These are phyloP conservation scores for Dermochelys coriacea DNA, from an alignment of 2,797 vertebrate species.

Conservation along the genomic window DNA sequence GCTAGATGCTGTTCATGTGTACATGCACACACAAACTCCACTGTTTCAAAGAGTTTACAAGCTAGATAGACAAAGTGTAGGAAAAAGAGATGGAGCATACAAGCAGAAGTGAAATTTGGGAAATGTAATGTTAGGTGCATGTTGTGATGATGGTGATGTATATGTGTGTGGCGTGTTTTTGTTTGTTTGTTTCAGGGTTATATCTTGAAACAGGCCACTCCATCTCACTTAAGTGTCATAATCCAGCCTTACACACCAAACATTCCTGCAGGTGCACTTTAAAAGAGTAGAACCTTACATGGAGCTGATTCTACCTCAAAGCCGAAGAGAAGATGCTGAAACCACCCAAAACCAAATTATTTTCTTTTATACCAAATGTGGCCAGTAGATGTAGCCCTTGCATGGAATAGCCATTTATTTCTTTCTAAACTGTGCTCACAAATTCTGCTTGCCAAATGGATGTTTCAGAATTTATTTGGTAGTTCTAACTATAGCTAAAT, in stretches of 20 bases:
- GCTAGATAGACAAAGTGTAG: neutral
- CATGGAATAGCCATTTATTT: neutral
- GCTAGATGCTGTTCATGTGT: neutral
- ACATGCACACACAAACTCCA: neutral
- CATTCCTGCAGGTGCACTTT: neutral
- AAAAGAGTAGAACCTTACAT: neutral
- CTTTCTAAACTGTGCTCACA: neutral
- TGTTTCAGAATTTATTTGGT: neutral
- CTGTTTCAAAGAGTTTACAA: neutral
- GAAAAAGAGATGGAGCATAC: neutral
- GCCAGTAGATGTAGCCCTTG: constrained; percentile 78
- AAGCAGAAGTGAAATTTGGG: neutral
- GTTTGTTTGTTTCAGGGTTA: neutral
- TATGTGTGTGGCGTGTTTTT: too few species aligned
- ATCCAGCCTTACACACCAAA: neutral
- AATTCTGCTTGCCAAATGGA: neutral
- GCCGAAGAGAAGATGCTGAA: neutral
- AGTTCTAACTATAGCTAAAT: constrained; percentile 33
- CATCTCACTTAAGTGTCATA: neutral
- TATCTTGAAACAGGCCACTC: neutral
- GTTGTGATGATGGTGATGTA: neutral
- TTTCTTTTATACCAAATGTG: neutral
- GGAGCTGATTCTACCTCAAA: neutral
- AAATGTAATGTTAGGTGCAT: neutral
- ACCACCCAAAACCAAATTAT: neutral